Percentiles rank a stretch among this genome's conserved stretches.
These are phyloP conservation scores for Dasyprocta punctata DNA, from an alignment of 2,113 vertebrate genomes.

Conservation along the genomic window DNA sequence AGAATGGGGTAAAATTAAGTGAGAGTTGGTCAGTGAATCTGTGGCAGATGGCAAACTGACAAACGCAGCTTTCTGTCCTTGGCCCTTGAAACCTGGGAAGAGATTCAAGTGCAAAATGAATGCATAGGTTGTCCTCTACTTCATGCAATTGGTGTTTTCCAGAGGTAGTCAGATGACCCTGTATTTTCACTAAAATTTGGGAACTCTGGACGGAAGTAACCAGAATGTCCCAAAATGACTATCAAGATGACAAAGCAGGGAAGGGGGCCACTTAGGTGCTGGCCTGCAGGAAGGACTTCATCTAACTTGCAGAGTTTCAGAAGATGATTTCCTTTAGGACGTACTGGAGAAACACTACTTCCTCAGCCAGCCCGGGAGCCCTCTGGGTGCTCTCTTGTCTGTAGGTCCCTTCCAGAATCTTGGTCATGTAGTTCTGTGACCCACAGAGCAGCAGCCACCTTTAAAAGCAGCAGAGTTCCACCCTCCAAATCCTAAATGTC, in stretches of 20 bases:
- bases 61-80: not conserved
- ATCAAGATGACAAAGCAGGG: constrained; percentile 21
- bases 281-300: not conserved
- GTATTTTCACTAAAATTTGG: not conserved
- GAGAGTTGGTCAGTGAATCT: not conserved
- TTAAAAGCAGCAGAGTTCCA: not conserved
- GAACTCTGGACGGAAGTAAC: not conserved
- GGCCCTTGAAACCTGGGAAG: not conserved
- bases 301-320: constrained; percentile 19
- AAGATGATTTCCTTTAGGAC: constrained; percentile 59
- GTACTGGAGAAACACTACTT: not conserved
- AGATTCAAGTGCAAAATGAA: not conserved
- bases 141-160: not conserved
- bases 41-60: not conserved
- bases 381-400: not conserved
- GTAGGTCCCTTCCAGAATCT: not conserved
- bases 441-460: not conserved
- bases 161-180: not conserved
- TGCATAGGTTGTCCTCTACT: too few relatives aligned
- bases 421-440: rapidly evolving
- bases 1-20: not conserved
- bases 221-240: not conserved
- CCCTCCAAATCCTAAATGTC: not conserved
- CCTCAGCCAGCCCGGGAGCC: not conserved
- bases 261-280: constrained; percentile 31